phyloP scores from a whole-genome alignment of 2,888 invertebrate species.

The Cremastobaeus sp. region DNA sequence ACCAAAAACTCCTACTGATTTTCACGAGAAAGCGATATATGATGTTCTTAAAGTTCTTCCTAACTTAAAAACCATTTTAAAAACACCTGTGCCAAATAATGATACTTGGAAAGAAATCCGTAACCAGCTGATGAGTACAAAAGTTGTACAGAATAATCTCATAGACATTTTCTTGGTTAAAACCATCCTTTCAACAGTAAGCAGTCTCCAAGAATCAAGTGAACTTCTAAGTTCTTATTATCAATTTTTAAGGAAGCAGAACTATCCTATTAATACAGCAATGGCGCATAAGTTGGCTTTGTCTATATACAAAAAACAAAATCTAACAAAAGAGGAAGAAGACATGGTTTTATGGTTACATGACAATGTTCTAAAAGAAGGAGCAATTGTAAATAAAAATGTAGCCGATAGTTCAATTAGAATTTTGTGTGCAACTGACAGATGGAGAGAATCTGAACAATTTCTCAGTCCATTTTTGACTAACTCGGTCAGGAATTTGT shows the following conservation, averaged over 20 bases:
- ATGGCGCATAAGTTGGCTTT: slow-evolving; percentile 81
- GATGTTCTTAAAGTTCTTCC: background rate
- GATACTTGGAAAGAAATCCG: background rate
- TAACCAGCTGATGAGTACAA: background rate
- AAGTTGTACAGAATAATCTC: background rate
- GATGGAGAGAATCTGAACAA: slow-evolving; percentile 82
- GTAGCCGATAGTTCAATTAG: slow-evolving; percentile 82
- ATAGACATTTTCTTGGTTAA: background rate
- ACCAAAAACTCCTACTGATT: too few relatives aligned
- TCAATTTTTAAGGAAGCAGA: slow-evolving; percentile 65
- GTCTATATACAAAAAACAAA: slow-evolving; percentile 65
- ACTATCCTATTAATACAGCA: slow-evolving; percentile 80
- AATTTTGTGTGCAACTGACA: slow-evolving; percentile 82
- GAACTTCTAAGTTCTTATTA: slow-evolving; percentile 3
- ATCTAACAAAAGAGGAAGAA: slow-evolving; percentile 79
- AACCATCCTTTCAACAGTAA: too few relatives aligned
- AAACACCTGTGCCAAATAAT: background rate
- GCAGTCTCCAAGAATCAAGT: background rate
- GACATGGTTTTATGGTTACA: slow-evolving; percentile 80
- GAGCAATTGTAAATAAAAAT: slow-evolving; percentile 82
- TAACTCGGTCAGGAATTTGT: background rate
- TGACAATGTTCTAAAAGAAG: slow-evolving; percentile 79
- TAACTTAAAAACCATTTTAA: background rate
- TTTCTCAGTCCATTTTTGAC: slow-evolving; percentile 21
- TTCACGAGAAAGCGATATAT: too few relatives aligned